Evolutionary conservation across 2,113 vertebrate genomes (phyloP).

Genomic region (Zosterops hypoxanthus): DNA sequence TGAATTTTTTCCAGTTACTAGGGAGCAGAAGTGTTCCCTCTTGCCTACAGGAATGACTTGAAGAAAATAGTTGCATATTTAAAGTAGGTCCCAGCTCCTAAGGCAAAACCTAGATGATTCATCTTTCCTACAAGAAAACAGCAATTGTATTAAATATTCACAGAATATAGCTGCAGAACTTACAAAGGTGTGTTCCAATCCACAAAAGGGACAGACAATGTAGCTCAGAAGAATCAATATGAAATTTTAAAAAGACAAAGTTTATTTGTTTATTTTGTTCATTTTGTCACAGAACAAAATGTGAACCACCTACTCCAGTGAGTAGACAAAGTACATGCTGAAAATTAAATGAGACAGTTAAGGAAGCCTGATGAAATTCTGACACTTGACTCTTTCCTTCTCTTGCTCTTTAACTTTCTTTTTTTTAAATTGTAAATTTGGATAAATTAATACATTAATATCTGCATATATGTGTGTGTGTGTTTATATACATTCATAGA

Average conservation of each 20-base stretch:
- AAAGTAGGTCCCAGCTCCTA: not conserved
- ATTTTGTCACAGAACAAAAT: not conserved
- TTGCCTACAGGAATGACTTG: not conserved
- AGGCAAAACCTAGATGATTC: not conserved
- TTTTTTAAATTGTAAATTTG: accelerated
- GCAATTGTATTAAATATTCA: not conserved
- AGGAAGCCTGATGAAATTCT: not conserved
- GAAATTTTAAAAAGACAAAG: not conserved
- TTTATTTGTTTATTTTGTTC: not conserved
- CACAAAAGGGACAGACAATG: not conserved
- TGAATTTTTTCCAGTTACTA: not conserved
- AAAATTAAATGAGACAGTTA: not conserved
- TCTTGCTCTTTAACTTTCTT: not conserved
- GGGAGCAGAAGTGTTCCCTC: not conserved
- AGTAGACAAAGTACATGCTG: not conserved
- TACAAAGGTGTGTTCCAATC: not conserved
- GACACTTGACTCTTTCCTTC: not conserved
- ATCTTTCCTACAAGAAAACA: not conserved
- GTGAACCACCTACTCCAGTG: not conserved
- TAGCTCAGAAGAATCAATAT: not conserved
- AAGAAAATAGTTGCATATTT: not conserved
- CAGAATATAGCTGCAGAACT: not conserved
- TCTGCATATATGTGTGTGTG: accelerated
- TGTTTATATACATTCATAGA: not conserved
- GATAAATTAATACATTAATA: not conserved